Evolutionary conservation across 2,888 invertebrate species (phyloP), one percentile per base, ranked within the genome.

Genomic region (Clanis bilineata): DNA sequence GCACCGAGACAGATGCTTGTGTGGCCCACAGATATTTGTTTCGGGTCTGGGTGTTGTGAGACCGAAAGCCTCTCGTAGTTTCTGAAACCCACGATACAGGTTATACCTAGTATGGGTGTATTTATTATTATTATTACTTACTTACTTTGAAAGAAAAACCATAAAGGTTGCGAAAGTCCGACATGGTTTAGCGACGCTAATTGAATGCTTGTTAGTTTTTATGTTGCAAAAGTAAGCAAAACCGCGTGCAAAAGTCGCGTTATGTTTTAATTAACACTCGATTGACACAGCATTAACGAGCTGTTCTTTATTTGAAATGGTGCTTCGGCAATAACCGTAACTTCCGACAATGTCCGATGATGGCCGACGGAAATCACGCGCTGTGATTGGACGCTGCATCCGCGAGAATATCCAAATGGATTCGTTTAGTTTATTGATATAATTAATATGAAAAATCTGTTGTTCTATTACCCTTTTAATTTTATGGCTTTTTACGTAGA

Each of bases 201-300:
- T n/a, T n/a, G n/a, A n/a, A n/a, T n/a, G n/a, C n/a, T n/a, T n/a
- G n/a, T n/a, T n/a, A n/a, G n/a, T n/a, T 10, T 36, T 1, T 6
- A 3, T 10, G 1, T 36, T 3, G 36, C 1, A 36, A 9, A 47
- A 25, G 7, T 2, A 28, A 15, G 15, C 25, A 9, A 32, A 51
- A 51, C 32, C 32, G 10, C 15, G 28, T 18, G 51, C 10, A 18
- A 18, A 45, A 45, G 22, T 23, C n/a, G 44, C 22, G 5, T 9
- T 23, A 51, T 51, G 15, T 28, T 51, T 51, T 51, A 51, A 51
- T 51, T 51, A 51, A 51, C 32, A 51, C 28, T 25, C 51, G 51
- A 51, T 63, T 63, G 63, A 64, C 62, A 65, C 62, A 63, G 60
- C 58, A 63, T 65, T 56, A 64, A 56, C 64, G 57, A 62, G 62